A percentile compares a stretch with the other conserved stretches of the same genome.
phyloP scores from a whole-genome alignment of 2,888 invertebrate species.

The Fragum sueziense region DNA sequence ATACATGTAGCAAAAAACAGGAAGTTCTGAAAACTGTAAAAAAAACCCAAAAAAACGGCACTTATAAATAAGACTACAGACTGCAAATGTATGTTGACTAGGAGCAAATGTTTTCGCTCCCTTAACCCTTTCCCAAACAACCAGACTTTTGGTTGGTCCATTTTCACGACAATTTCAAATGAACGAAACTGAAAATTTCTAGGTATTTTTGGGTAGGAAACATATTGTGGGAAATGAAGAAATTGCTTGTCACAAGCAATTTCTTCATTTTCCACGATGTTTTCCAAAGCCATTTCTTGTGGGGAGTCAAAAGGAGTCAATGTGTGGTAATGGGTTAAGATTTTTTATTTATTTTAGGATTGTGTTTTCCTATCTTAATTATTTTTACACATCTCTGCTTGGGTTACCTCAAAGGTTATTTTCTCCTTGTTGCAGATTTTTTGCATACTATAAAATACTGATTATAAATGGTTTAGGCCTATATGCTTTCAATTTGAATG shows the following conservation, averaged over 20 bases:
- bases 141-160: too few species aligned
- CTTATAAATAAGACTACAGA: too few species aligned
- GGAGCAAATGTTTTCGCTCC: too few species aligned
- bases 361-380: background rate
- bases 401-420: background rate
- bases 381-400: background rate
- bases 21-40: too few species aligned
- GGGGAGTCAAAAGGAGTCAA: too few species aligned
- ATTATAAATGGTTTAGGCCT: background rate
- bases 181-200: background rate
- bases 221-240: background rate
- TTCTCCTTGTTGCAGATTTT: background rate
- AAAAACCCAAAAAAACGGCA: too few species aligned
- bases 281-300: background rate
- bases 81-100: too few species aligned
- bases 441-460: background rate
- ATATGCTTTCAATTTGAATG: too few species aligned
- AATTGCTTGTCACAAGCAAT: background rate
- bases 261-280: background rate
- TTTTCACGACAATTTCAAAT: too few species aligned
- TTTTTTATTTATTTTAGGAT: background rate
- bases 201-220: background rate
- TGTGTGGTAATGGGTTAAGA: too few species aligned
- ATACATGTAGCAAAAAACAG: too few species aligned
- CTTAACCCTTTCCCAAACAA: too few species aligned